Evolutionary conservation across 2,797 vertebrate genomes (phyloP).

Genomic region (Argentina silus): DNA sequence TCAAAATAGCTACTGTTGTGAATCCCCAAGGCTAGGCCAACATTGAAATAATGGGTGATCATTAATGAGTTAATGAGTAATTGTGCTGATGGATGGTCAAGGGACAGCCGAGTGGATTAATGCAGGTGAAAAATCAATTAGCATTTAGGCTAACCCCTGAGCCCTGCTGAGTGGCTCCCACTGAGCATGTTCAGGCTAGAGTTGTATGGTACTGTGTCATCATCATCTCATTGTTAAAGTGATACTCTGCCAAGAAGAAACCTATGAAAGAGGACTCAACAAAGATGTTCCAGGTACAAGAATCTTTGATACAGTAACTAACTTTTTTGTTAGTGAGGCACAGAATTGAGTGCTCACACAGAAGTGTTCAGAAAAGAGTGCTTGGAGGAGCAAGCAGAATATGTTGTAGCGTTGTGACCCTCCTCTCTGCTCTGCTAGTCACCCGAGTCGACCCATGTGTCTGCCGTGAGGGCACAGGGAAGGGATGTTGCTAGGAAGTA

Average conservation of each 20-base stretch:
- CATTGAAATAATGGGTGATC: conserved; percentile 55
- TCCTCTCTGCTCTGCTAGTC: neutral
- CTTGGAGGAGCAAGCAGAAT: neutral
- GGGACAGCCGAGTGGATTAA: conserved; percentile 33
- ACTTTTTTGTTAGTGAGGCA: neutral
- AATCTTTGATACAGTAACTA: too few species aligned
- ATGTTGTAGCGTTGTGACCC: neutral
- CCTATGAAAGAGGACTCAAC: too few species aligned
- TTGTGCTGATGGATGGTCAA: conserved; percentile 38
- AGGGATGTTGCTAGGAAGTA: conserved; percentile 5
- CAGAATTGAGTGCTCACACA: neutral
- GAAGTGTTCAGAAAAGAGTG: neutral
- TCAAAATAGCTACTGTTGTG: conserved; percentile 71
- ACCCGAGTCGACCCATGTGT: conserved; percentile 6
- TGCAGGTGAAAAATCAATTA: conserved; percentile 68
- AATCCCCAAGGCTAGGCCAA: conserved; percentile 55
- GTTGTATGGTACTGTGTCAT: conserved; percentile 27
- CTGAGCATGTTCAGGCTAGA: neutral
- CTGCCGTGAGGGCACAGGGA: neutral
- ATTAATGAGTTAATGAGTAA: conserved; percentile 67
- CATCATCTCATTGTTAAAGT: neutral
- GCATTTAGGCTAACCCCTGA: conserved; percentile 38
- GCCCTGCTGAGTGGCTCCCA: neutral
- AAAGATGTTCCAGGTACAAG: neutral
- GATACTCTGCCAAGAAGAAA: neutral